Base-by-base conservation (phyloP, 2,113 vertebrate species). In the Acanthisitta chloris region DNA sequence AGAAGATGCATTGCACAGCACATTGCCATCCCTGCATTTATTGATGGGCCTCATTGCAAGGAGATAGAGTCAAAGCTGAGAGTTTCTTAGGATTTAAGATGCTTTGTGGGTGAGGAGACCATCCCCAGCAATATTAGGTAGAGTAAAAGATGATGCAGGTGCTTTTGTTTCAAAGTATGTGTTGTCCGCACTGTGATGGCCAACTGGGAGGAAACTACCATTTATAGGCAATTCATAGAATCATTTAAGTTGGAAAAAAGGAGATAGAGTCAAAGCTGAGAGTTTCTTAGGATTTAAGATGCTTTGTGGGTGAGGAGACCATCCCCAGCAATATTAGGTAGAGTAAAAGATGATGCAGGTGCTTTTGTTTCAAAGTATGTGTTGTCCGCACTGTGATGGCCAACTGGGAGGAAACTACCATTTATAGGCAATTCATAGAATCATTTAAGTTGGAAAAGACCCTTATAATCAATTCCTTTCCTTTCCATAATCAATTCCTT, bases 1-100 rank as follows among this genome's bases (percentile, higher is more conserved):
- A 20, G 31, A 26, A 43, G 24, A 3, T 2, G 45, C 1, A 7
- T 1, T 10, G 31, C n/a, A 3, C 9, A 6, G 45, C 2, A 33
- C 42, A 3, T 2, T 17, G 9, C 3, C 25, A 12, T 12, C 70
- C 2, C 7, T 12, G 45, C 8, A 6, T 28, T 9, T 55, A 12
- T 12, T 40, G n/a, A 18, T 20, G 88, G 36, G 25, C 3, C 23
- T 46, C 43, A 0, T 3, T 28, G 54, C 57, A 11, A 6, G 0
- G 6, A 21, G 54, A 10, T 8, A 10, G 26, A 24, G n/a, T 4
- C 45, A 26, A 2, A 65, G 3, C 34, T 33, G 20, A 13, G 48
- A 11, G 34, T 17, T 77, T 28, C 0, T 4, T 2, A 16, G 79
- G 54, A 5, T 65, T 36, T 42, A 15, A 61, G 76, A 17, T 24